Evolutionary conservation across 1,140 invertebrate species (phyloP).

Genomic region (Chymomyza costata): DNA sequence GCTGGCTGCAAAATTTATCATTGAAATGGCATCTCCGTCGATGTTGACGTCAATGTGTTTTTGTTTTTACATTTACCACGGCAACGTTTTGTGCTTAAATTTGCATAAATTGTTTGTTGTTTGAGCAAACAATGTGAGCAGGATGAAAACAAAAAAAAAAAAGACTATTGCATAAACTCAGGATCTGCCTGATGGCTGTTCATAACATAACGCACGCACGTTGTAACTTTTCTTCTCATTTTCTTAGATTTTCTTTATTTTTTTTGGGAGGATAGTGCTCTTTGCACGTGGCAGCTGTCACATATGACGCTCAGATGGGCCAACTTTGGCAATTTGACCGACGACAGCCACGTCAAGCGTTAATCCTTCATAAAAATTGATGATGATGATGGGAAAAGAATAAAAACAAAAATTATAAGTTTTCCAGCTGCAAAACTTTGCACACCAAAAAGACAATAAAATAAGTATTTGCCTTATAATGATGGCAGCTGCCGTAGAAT

Average conservation of each 20-base stretch:
- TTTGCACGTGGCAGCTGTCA: conserved; percentile 31
- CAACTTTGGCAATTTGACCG: conserved; percentile 52
- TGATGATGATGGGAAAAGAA: conserved; percentile 54
- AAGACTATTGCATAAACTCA: conserved; percentile 31
- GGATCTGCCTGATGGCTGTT: conserved; percentile 9
- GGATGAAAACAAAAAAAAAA: conserved; percentile 1
- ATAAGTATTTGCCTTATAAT: too few relatives aligned
- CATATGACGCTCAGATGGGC: conserved; percentile 31
- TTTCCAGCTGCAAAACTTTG: too few relatives aligned
- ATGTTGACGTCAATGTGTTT: conserved; percentile 15
- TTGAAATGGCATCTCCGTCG: conserved; percentile 46
- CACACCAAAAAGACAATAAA: too few relatives aligned
- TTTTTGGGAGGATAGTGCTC: too few relatives aligned
- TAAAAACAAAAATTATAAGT: conserved; percentile 41
- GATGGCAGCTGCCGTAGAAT: too few relatives aligned
- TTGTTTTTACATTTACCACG: conserved; percentile 18
- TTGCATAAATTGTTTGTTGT: conserved; percentile 58
- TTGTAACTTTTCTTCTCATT: conserved; percentile 35
- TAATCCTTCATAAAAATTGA: conserved; percentile 70
- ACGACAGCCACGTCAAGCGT: conserved; percentile 28
- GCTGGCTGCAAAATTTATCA: conserved; percentile 48
- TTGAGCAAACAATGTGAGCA: conserved; percentile 2
- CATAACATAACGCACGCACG: conserved; percentile 16
- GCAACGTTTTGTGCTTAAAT: conserved; percentile 53
- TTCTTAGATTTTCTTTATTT: too few relatives aligned